phyloP scores from a whole-genome alignment of 1,140 invertebrate species.

The Anastrepha obliqua region DNA sequence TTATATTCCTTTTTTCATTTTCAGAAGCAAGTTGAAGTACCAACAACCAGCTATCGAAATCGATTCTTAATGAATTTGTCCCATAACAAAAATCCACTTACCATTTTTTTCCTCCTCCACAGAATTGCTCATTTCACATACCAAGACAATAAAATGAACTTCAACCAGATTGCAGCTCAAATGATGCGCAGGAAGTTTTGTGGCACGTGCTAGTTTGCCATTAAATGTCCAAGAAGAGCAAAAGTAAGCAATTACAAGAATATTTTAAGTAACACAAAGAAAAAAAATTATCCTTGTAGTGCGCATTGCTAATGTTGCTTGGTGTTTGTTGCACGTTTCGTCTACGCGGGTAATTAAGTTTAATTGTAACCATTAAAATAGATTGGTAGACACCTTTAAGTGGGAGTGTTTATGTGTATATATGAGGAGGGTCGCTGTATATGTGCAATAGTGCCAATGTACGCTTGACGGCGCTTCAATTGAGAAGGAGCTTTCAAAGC shows the following conservation, averaged over 20 bases:
- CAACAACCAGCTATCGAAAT: too few species aligned
- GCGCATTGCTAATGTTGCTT: neutral
- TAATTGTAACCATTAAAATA: constrained; percentile 74
- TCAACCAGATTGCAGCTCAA: neutral
- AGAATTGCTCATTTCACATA: neutral
- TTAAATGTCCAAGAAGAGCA: constrained; percentile 15
- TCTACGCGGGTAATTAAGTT: constrained; percentile 74
- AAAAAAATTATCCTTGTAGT: neutral
- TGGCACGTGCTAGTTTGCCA: neutral
- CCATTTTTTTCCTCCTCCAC: neutral
- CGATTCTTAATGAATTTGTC: too few species aligned
- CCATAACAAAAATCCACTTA: neutral
- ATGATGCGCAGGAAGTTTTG: neutral
- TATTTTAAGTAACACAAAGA: constrained; percentile 21
- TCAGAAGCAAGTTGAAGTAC: too few species aligned
- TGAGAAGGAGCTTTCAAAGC: neutral
- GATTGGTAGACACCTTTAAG: constrained; percentile 74
- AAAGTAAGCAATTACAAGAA: neutral
- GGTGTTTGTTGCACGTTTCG: constrained; percentile 67
- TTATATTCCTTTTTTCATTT: too few species aligned
- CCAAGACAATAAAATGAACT: neutral
- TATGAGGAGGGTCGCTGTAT: constrained; percentile 23
- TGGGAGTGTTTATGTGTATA: constrained; percentile 66
- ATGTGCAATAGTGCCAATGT: constrained; percentile 55
- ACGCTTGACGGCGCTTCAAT: constrained; percentile 63